Conservation (phyloP, 1,140 invertebrate genomes). For the Ips typographus region DNA sequence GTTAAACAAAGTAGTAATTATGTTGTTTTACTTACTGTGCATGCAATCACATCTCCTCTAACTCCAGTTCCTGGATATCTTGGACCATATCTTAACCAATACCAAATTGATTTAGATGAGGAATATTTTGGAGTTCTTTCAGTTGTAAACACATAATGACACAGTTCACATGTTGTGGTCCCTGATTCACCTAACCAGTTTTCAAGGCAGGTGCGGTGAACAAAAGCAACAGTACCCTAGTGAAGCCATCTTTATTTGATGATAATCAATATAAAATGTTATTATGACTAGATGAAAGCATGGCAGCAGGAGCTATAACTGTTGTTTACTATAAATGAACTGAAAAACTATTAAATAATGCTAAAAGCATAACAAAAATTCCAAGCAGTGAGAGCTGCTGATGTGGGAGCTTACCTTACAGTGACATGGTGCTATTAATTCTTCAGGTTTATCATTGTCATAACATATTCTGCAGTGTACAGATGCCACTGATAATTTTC, state of each 20-base stretch:
- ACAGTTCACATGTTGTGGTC: slow-evolving; percentile 63
- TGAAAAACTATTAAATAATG: too few species aligned
- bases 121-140: slow-evolving; percentile 49
- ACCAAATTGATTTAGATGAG: slow-evolving; percentile 46
- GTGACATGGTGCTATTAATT: slow-evolving; percentile 49
- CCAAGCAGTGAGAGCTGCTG: not conserved
- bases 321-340: too few species aligned
- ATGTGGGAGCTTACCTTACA: slow-evolving; percentile 44
- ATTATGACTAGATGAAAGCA: not conserved
- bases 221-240: slow-evolving; percentile 66
- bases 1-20: too few species aligned
- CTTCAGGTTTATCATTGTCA: slow-evolving; percentile 49
- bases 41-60: slow-evolving; percentile 53
- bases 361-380: not conserved
- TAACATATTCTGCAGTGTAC: slow-evolving; percentile 51
- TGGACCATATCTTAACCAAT: slow-evolving; percentile 44
- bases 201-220: slow-evolving; percentile 69
- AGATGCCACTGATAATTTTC: slow-evolving; percentile 45
- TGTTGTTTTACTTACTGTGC: slow-evolving; percentile 37
- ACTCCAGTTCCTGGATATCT: slow-evolving; percentile 41
- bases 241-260: slow-evolving; percentile 7
- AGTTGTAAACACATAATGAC: slow-evolving; percentile 58
- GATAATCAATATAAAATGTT: not conserved
- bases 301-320: too few species aligned
- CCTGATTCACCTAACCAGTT: slow-evolving; percentile 67